Conservation (phyloP, 2,113 vertebrate genomes). For the Chascanopsetta lugubris region DNA sequence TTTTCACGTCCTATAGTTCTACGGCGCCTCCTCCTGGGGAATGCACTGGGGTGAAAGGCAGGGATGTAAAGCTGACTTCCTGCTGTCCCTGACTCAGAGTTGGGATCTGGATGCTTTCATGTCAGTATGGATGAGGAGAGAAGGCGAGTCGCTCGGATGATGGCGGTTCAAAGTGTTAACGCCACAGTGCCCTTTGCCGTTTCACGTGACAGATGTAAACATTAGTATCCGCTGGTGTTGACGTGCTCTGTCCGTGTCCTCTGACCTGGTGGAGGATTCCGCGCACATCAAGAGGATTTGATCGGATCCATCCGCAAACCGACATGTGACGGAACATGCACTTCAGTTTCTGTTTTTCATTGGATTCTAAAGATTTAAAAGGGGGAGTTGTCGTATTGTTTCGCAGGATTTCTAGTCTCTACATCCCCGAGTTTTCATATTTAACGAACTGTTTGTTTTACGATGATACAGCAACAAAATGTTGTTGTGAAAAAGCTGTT, state of each 20-base stretch:
- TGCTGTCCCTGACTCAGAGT: constrained; percentile 44
- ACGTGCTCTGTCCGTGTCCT: background rate
- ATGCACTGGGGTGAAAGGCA: constrained; percentile 29
- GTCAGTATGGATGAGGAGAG: constrained; percentile 59
- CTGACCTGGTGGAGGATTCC: too few species aligned
- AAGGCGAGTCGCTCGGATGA: constrained; percentile 38
- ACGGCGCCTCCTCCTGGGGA: too few species aligned
- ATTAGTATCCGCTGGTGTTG: constrained; percentile 1
- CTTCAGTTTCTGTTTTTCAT: too few species aligned
- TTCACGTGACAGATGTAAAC: background rate
- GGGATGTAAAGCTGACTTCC: constrained; percentile 25
- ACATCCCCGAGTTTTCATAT: too few species aligned
- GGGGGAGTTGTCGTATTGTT: background rate
- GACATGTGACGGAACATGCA: too few species aligned
- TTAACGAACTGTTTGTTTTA: background rate
- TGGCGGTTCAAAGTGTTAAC: constrained; percentile 39
- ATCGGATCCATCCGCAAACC: too few species aligned
- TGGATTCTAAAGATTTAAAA: background rate
- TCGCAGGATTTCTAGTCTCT: too few species aligned
- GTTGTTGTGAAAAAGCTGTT: background rate
- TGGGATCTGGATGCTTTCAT: constrained; percentile 68
- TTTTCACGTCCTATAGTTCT: constrained; percentile 17
- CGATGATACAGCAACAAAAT: background rate
- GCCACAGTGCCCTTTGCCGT: constrained; percentile 57
- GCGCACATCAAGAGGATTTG: too few species aligned